Evolutionary conservation across 2,888 invertebrate genomes (phyloP).

Genomic region (Vandiemenella viatica): DNA sequence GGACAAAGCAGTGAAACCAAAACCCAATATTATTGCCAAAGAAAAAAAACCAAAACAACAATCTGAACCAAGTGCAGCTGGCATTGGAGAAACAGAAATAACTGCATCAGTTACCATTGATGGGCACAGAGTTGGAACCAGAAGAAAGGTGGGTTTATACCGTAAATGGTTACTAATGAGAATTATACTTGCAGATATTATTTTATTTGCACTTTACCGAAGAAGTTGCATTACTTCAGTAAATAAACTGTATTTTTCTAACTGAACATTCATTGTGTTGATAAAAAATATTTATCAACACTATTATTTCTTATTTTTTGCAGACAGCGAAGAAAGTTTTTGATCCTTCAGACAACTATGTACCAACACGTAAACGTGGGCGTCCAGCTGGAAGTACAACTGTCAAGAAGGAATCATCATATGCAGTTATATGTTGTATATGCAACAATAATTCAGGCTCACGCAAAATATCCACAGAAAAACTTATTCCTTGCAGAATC

Average conservation of each 20-base stretch:
- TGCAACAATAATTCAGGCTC: constrained; percentile 41
- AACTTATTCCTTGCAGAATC: constrained; percentile 51
- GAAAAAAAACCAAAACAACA: too few relatives aligned
- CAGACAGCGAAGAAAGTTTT: constrained; percentile 73
- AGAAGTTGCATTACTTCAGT: too few relatives aligned
- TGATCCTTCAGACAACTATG: constrained; percentile 69
- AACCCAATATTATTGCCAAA: background rate
- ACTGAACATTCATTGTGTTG: too few relatives aligned
- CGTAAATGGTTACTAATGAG: too few relatives aligned
- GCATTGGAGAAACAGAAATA: background rate
- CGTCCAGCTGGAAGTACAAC: constrained; percentile 47
- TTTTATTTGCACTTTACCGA: too few relatives aligned
- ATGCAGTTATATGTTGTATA: constrained; percentile 34
- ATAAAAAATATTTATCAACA: too few relatives aligned
- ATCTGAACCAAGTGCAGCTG: background rate
- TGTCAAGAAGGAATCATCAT: constrained; percentile 11
- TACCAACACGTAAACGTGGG: constrained; percentile 55
- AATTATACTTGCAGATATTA: too few relatives aligned
- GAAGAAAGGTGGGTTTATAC: constrained; percentile 17
- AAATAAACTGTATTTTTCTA: too few relatives aligned
- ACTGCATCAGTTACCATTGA: constrained; percentile 4
- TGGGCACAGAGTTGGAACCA: constrained; percentile 17
- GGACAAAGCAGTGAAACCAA: background rate
- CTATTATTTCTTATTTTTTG: too few relatives aligned
- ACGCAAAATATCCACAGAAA: constrained; percentile 39